These are phyloP conservation scores for Bubo scandiacus DNA, from an alignment of 2,113 vertebrate species.

Conservation along the genomic window DNA sequence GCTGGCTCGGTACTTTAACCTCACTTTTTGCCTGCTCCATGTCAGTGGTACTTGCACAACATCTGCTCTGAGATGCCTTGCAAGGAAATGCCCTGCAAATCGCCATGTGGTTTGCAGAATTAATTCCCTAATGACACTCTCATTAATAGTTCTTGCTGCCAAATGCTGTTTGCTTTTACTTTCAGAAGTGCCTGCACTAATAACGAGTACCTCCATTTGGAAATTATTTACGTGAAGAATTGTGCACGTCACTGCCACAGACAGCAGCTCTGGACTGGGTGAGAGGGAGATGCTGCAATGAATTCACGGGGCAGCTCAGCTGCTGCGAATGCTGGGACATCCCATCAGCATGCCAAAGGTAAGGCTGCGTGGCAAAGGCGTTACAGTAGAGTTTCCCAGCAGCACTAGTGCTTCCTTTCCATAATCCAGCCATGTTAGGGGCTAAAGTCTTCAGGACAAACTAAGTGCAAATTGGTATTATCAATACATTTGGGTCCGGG, in stretches of 20 bases:
- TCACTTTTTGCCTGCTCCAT: not conserved
- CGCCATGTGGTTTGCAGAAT: not conserved
- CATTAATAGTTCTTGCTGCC: slow-evolving; percentile 19
- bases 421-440: not conserved
- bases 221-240: not conserved
- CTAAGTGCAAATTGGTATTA: not conserved
- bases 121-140: not conserved
- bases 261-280: not conserved
- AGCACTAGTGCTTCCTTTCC: not conserved
- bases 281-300: not conserved
- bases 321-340: accelerated
- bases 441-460: not conserved
- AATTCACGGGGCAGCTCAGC: not conserved
- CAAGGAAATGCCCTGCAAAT: not conserved
- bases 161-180: slow-evolving; percentile 32
- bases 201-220: not conserved
- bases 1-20: accelerated
- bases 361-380: not conserved
- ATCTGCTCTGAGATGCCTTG: not conserved
- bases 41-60: not conserved
- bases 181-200: slow-evolving; percentile 10
- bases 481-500: not conserved
- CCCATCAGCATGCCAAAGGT: not conserved
- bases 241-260: not conserved
- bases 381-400: not conserved